Evolutionary conservation across 2,113 vertebrate species (phyloP), one percentile per base, ranked within the genome.

Genomic region (Cavia porcellus): DNA sequence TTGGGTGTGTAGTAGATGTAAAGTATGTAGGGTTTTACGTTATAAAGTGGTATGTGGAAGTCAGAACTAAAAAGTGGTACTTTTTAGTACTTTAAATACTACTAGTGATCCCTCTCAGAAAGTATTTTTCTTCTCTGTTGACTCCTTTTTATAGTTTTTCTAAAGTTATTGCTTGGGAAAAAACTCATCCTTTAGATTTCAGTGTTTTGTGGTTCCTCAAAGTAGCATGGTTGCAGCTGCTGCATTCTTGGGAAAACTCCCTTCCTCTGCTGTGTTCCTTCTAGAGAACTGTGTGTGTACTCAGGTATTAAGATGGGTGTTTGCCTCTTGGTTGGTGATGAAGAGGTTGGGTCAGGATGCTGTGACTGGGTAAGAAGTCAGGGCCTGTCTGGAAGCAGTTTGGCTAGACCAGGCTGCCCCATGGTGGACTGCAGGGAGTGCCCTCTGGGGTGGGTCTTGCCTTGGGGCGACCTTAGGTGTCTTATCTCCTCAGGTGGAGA

Each of bases 391-490:
- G n/a, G n/a, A 12, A 70, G 42, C 24, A 42, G 4, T 0, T 20
- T 1, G 4, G 6, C 2, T 7, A 0, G 1, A 2, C 59, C 0
- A 0, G 4, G 13, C 5, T 0, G 28, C 86, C 28, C 19, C 24
- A 3, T 7, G 19, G 70, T 20, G 24, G 28, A n/a, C 70, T 25
- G 10, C n/a, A 4, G 5, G 11, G 15, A 45, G 0, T 30, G 47
- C 5, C 32, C 68, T 83, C 5, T 7, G 42, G 12, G 17, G 62
- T 9, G n/a, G 13, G 3, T 66, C 30, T 45, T 38, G 19, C 0
- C n/a, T 35, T 0, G 1, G 3, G 5, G 5, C 14, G 10, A 22
- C 38, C 11, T 7, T 2, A 3, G 59, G 64, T 11, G 38, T 22
- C 15, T 17, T 17, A 20, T 74, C 28, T 13, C 30, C 50, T n/a